Percentiles rank a stretch among this genome's conserved stretches.
Evolutionary conservation across 1,140 invertebrate species (phyloP).

Genomic region (Drosophila sucinea): DNA sequence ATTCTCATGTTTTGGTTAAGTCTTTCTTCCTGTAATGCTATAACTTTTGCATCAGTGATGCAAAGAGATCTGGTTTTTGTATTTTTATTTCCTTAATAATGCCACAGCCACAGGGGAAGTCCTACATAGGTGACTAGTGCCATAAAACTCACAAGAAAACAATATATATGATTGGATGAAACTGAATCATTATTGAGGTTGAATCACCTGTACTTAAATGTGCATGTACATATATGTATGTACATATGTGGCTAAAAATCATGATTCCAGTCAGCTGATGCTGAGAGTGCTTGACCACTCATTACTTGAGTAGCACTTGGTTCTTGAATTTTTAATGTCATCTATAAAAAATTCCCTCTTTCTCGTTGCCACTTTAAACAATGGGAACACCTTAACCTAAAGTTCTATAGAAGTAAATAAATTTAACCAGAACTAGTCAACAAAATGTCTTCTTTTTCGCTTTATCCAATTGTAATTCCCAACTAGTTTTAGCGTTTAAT

Average conservation of each 20-base stretch:
- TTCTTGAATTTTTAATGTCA: not conserved
- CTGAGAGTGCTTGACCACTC: not conserved
- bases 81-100: conserved; percentile 39
- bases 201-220: conserved; percentile 21
- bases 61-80: conserved; percentile 37
- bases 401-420: too few species aligned
- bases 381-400: too few species aligned
- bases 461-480: too few species aligned
- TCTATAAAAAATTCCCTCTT: too few species aligned
- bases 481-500: too few species aligned
- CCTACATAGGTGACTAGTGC: conserved; percentile 25
- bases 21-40: conserved; percentile 41
- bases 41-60: conserved; percentile 4
- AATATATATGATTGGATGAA: not conserved
- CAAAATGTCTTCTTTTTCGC: too few species aligned
- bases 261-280: conserved; percentile 38
- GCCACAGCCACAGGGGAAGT: conserved; percentile 33
- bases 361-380: too few species aligned
- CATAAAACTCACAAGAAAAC: conserved; percentile 15
- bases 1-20: conserved; percentile 35
- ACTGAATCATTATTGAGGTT: conserved; percentile 31
- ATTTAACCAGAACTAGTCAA: too few species aligned
- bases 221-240: conserved; percentile 27
- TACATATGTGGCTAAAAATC: conserved; percentile 18
- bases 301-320: not conserved